phyloP scores from a whole-genome alignment of 2,888 invertebrate species.

The Cybosia mesomella region DNA sequence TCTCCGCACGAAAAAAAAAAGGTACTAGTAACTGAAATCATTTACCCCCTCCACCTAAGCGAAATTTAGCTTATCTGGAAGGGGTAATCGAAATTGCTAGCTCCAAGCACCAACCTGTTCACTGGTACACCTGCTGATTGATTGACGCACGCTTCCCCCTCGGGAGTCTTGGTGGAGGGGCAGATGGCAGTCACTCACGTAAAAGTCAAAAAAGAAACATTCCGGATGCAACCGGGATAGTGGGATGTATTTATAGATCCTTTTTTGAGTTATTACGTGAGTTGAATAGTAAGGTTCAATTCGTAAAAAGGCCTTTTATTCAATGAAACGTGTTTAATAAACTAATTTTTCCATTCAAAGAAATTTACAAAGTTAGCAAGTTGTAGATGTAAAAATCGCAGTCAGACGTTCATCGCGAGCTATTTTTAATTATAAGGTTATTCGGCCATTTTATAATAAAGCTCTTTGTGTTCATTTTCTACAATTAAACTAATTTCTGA shows the following conservation, averaged over 20 bases:
- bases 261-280: not conserved
- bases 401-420: not conserved
- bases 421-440: not conserved
- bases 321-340: not conserved
- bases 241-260: not conserved
- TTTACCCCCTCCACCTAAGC: not conserved
- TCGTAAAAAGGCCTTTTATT: not conserved
- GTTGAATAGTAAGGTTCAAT: not conserved
- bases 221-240: not conserved
- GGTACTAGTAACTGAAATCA: not conserved
- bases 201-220: not conserved
- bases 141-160: not conserved
- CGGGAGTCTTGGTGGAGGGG: too few relatives aligned
- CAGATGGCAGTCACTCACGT: too few relatives aligned
- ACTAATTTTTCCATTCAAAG: not conserved
- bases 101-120: not conserved
- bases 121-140: not conserved
- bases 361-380: not conserved
- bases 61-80: too few relatives aligned
- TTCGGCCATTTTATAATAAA: not conserved
- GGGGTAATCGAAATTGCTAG: not conserved
- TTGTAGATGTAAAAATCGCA: not conserved
- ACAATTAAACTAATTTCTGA: constrained; percentile 1
- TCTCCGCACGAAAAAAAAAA: too few relatives aligned
- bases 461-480: not conserved